Percentiles rank a stretch among this genome's conserved stretches.
phyloP scores from a whole-genome alignment of 2,113 vertebrate genomes.

The Mus spicilegus region DNA sequence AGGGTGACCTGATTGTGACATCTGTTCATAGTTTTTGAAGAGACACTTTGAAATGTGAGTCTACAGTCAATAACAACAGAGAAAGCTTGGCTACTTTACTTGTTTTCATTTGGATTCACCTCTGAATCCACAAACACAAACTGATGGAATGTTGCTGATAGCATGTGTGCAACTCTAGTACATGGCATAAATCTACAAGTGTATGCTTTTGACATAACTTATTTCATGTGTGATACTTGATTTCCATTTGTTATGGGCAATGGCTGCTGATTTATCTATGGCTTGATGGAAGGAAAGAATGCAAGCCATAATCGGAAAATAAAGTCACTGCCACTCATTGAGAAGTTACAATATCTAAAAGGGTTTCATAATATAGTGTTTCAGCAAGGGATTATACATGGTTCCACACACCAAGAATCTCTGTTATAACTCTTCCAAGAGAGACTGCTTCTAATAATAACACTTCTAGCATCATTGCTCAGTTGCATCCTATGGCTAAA shows the following conservation, averaged over 20 bases:
- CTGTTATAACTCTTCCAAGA: not conserved
- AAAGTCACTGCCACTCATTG: not conserved
- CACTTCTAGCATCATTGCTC: rapidly evolving
- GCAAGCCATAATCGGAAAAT: not conserved
- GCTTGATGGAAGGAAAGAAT: not conserved
- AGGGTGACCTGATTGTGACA: not conserved
- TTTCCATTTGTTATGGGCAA: not conserved
- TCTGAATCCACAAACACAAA: not conserved
- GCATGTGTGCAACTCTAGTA: not conserved
- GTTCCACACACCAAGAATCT: not conserved
- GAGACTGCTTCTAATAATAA: not conserved
- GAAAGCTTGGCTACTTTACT: not conserved
- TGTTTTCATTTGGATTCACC: not conserved
- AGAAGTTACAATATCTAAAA: not conserved
- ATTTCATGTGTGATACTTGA: not conserved
- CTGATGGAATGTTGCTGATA: not conserved
- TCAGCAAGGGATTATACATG: not conserved
- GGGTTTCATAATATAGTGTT: not conserved
- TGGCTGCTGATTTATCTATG: rapidly evolving
- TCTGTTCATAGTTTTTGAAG: not conserved
- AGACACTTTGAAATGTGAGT: not conserved
- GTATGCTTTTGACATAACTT: not conserved
- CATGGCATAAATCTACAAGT: not conserved
- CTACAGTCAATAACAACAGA: not conserved
- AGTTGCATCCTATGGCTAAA: not conserved